Conservation (phyloP, 2,888 invertebrate species). For the Plagodis pulveraria region DNA sequence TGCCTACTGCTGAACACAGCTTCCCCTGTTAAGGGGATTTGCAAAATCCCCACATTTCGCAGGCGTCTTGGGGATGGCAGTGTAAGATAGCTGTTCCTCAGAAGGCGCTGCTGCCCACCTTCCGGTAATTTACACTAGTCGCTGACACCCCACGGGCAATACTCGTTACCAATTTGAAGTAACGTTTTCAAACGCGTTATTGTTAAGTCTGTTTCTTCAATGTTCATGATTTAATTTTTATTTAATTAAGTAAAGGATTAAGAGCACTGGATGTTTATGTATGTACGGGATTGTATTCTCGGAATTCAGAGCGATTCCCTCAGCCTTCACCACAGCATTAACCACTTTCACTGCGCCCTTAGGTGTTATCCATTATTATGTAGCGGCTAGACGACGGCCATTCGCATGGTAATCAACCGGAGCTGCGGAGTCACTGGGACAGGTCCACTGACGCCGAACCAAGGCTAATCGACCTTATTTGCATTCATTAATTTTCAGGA, state of each 20-base stretch:
- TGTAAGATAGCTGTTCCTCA: no score
- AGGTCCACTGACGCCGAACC: slow-evolving; percentile 45
- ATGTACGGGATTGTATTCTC: neutral
- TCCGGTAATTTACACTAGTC: no score
- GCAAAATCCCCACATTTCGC: no score
- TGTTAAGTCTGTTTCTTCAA: no score
- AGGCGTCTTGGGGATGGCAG: no score
- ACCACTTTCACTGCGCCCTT: slow-evolving; percentile 67
- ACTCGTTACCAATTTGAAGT: no score
- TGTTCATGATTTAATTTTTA: neutral
- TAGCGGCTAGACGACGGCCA: slow-evolving; percentile 62
- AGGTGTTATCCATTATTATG: slow-evolving; percentile 70
- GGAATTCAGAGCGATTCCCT: slow-evolving; percentile 11
- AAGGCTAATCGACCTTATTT: slow-evolving; percentile 60
- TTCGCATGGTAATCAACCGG: slow-evolving; percentile 74
- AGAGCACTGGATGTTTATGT: neutral
- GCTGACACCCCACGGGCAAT: no score
- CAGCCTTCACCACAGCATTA: slow-evolving; percentile 5
- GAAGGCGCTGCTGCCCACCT: no score
- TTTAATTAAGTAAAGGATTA: neutral
- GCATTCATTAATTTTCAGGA: slow-evolving; percentile 66
- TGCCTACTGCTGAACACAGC: no score
- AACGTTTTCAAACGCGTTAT: no score
- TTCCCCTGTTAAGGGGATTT: no score
- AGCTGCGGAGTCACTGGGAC: slow-evolving; percentile 44